Percentiles rank a stretch among this genome's conserved stretches.
These are phyloP conservation scores for Imbricaverruca yamaguchii DNA, from an alignment of 2,888 invertebrate species.

Conservation along the genomic window DNA sequence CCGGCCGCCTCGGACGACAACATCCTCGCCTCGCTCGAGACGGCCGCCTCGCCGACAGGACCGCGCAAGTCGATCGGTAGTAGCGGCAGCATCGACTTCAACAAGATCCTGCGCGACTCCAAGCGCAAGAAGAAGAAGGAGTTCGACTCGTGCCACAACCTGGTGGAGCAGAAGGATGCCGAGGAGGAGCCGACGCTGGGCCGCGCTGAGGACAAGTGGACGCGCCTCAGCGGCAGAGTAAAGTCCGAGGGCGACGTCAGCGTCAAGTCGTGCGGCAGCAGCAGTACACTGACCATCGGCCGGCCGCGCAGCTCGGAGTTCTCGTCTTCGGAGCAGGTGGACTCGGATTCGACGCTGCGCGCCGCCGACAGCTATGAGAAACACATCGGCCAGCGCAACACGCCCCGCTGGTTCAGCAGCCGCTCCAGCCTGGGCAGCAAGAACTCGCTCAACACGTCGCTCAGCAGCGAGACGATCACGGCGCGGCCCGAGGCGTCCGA, in stretches of 20 bases:
- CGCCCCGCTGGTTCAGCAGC: conserved; percentile 11
- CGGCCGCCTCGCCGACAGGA: not conserved
- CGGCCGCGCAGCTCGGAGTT: conserved; percentile 28
- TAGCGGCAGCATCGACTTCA: conserved; percentile 10
- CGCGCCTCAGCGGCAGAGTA: not conserved
- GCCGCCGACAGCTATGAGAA: conserved; percentile 33
- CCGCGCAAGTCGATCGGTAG: conserved; percentile 12
- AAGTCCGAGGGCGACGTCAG: conserved; percentile 30
- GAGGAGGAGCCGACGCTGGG: conserved; percentile 9
- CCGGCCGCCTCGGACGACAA: conserved; percentile 16
- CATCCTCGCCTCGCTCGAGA: conserved; percentile 8
- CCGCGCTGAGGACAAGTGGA: conserved; percentile 2
- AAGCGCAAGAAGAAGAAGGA: conserved; percentile 23
- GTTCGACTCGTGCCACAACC: conserved; percentile 27
- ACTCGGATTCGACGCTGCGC: conserved; percentile 33
- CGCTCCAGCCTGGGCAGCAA: conserved; percentile 26
- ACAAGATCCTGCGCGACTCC: conserved; percentile 14
- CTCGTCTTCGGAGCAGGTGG: conserved; percentile 33
- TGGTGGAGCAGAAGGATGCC: conserved; percentile 28
- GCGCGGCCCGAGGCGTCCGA: conserved; percentile 36
- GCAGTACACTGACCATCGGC: conserved; percentile 12
- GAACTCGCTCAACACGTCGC: conserved; percentile 11
- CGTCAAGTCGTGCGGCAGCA: conserved; percentile 28
- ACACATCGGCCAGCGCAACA: conserved; percentile 29
- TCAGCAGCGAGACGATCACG: conserved; percentile 28